Evolutionary conservation across 2,888 invertebrate genomes (phyloP).

Genomic region (Caenorhabditis afra): DNA sequence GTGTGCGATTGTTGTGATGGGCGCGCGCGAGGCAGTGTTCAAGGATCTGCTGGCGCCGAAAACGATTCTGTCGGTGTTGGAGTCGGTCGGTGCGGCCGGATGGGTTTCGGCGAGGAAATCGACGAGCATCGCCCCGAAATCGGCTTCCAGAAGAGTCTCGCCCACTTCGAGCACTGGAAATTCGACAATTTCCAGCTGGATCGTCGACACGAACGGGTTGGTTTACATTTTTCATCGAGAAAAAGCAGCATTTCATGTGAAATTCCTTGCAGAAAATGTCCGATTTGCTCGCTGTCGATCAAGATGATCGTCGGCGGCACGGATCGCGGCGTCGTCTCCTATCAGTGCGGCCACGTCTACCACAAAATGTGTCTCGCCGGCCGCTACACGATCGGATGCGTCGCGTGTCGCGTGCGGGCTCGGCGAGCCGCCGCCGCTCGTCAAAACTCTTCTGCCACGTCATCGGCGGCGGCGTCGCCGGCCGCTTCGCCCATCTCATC

Average conservation of each 20-base stretch:
- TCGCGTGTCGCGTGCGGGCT: constrained; percentile 63
- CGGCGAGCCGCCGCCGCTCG: constrained; percentile 51
- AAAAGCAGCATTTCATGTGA: too few relatives aligned
- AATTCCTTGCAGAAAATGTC: constrained; percentile 64
- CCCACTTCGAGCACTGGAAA: constrained; percentile 2
- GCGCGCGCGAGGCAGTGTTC: constrained; percentile 30
- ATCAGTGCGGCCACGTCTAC: constrained; percentile 66
- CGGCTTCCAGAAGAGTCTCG: not conserved
- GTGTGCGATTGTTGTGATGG: constrained; percentile 54
- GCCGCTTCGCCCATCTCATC: constrained; percentile 18
- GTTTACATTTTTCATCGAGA: not conserved
- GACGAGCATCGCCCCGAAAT: not conserved
- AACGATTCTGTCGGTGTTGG: constrained; percentile 15
- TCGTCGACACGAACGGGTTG: constrained; percentile 62
- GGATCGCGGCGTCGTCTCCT: constrained; percentile 50
- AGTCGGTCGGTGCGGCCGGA: constrained; percentile 43
- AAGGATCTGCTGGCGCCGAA: constrained; percentile 28
- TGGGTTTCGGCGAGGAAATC: constrained; percentile 33
- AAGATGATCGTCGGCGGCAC: constrained; percentile 59
- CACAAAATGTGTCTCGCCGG: constrained; percentile 64
- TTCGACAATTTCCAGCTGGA: constrained; percentile 61
- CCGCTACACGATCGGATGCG: constrained; percentile 45
- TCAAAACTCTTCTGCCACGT: constrained; percentile 16
- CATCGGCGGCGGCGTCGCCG: constrained; percentile 24
- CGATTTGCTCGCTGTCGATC: constrained; percentile 64